Evolutionary conservation across 2,797 vertebrate species (phyloP).

Genomic region (Esox masquinongy): DNA sequence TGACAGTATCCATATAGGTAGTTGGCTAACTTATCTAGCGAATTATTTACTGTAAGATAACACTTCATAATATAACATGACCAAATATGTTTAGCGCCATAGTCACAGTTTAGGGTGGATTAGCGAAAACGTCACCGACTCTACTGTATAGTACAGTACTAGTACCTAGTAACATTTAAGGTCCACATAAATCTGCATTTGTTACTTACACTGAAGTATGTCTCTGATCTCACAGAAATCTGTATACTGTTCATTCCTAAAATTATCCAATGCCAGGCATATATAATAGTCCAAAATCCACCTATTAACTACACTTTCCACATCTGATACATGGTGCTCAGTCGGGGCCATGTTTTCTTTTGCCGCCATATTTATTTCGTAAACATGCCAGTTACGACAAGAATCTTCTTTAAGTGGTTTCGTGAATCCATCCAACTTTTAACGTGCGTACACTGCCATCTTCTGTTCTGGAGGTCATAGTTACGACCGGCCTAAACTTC

Average conservation of each 20-base stretch:
- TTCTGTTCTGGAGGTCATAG: too few species aligned
- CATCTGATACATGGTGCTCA: accelerated
- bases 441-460: too few species aligned
- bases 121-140: too few species aligned
- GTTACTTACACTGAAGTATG: constrained; percentile 61
- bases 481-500: too few species aligned
- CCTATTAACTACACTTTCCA: constrained; percentile 61
- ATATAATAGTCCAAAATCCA: constrained; percentile 72
- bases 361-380: constrained; percentile 55
- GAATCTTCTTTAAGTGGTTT: too few species aligned
- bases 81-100: too few species aligned
- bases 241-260: constrained; percentile 47
- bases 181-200: neutral
- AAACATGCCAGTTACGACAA: neutral
- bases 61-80: too few species aligned
- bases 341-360: neutral
- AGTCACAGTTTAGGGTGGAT: too few species aligned
- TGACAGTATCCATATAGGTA: too few species aligned
- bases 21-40: too few species aligned
- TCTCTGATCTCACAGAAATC: constrained; percentile 56
- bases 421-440: too few species aligned
- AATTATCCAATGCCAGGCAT: constrained; percentile 50
- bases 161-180: neutral
- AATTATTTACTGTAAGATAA: too few species aligned
- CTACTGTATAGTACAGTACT: neutral